Evolutionary conservation across 2,113 vertebrate genomes (phyloP).

Genomic region (Varanus salvator): DNA sequence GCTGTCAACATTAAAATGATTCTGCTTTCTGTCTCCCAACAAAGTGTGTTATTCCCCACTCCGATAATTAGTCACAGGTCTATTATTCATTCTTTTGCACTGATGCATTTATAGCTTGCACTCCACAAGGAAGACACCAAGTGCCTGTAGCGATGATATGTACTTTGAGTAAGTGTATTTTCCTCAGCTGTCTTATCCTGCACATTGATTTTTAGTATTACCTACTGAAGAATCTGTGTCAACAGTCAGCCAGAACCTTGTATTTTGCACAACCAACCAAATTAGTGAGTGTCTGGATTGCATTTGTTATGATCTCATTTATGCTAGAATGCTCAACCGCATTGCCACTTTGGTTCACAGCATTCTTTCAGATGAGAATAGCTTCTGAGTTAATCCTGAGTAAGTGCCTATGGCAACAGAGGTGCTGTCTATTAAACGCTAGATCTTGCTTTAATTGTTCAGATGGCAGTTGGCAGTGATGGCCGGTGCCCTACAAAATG

Average conservation of each 20-base stretch:
- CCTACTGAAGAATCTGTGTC: constrained; percentile 32
- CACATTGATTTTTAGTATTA: constrained; percentile 62
- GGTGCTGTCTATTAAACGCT: constrained; percentile 9
- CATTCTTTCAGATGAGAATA: constrained; percentile 44
- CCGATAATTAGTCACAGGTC: constrained; percentile 76
- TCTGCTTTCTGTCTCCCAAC: constrained; percentile 74
- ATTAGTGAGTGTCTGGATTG: constrained; percentile 48
- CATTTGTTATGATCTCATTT: constrained; percentile 34
- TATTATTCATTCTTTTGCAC: constrained; percentile 73
- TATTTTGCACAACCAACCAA: constrained; percentile 45
- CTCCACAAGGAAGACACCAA: constrained; percentile 70
- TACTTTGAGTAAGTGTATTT: constrained; percentile 63
- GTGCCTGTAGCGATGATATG: constrained; percentile 70
- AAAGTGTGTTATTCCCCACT: constrained; percentile 62
- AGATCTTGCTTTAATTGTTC: not conserved
- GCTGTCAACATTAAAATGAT: constrained; percentile 68
- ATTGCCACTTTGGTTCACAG: constrained; percentile 31
- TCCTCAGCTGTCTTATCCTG: constrained; percentile 58
- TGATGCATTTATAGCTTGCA: not conserved
- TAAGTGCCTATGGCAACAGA: not conserved
- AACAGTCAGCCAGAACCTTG: constrained; percentile 51
- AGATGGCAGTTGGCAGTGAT: not conserved
- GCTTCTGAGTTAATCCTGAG: constrained; percentile 17
- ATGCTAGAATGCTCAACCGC: constrained; percentile 16
- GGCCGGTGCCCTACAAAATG: not conserved